Evolutionary conservation across 1,140 invertebrate genomes (phyloP), one percentile per base, ranked within the genome.

Genomic region (Drosophila nebulosa): DNA sequence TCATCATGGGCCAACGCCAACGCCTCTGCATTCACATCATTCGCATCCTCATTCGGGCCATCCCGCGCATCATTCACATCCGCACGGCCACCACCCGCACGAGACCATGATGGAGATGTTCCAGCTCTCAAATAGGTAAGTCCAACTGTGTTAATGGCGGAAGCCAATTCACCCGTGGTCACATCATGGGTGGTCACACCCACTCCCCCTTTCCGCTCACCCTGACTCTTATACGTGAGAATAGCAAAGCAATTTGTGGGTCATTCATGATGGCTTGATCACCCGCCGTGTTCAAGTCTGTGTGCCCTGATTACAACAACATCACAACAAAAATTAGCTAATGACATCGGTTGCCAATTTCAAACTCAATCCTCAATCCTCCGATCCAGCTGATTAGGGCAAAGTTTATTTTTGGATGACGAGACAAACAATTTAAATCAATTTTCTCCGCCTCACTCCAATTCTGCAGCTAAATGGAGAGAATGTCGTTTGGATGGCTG

Each of bases 51-150:
- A 65, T 57, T 52, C 58, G 6, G 69, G 63, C 36, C 56, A 39
- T 58, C 21, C n/a, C 7, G n/a, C n/a, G n/a, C 56, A 58, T 39
- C 74, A 69, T 50, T 42, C 42, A 46, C 46, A 60, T 35, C 56
- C 32, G 10, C 78, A 80, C 59, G 60, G 66, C 51, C 83, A 90
- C 69, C 69, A 90, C 69, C 69, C 80, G 36, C 81, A 88, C 60
- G 89, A 90, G 62, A 83, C 79, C 39, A 90, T 90, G 89, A 81
- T 90, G 85, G 89, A 90, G 62, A 90, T 90, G 89, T 78, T 90
- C 21, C 89, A 90, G 69, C 79, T 90, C 12, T 90, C 89, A 5
- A 90, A 90, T 74, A 90, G 85, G 89, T 90, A 70, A 90, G 89
- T 83, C 72, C 73, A 57, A 55, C 27, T 21, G 73, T 9, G 62